Evolutionary conservation across 1,140 invertebrate genomes (phyloP), one percentile per base, ranked within the genome.

Genomic region (Mya arenaria): DNA sequence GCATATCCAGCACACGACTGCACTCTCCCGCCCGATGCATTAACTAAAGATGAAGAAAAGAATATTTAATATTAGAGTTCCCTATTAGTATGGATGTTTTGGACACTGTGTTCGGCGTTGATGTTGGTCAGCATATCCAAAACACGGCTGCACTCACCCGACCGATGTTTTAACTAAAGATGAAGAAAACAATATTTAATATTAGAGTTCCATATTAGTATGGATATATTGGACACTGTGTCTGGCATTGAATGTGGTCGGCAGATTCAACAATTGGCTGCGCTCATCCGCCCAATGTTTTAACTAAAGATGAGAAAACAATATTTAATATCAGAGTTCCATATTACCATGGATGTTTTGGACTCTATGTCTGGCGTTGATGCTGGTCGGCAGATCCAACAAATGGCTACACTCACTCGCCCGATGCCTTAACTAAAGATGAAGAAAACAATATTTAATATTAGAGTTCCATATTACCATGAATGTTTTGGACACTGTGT

Each of bases 231-330:
- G 84, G 0, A 94, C 89, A n/a, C 92, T 88, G 34, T 87, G 85
- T 0, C 95, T 95, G 3, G 91, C 84, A 82, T 95, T 94, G 15
- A 96, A 87, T n/a, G 93, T 86, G 23, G 93, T 89, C 39, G 96
- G 82, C 34, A 95, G 90, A 87, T 95, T 92, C 10, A 96, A 66
- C 1, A 94, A 91, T 82, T 92, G 91, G 17, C 89, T 90, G 83
- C 94, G 94, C 89, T 96, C 95, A 4, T 92, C 87, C 10, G 93
- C 92, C 36, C 95, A 86, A 23, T 93, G 85, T 63, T 94, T 89
- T 17, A 95, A 86, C 84, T 93, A 84, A 55, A 88, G 80, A 82
- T 23, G 25, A 77, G 30, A 52, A 10, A 36, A 52, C 44, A 5
- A 58, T 6, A 58, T 6, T 23, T 58, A 58, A 58, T n/a, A 58